phyloP scores from a whole-genome alignment of 2,113 vertebrate species.

The Arenaria interpres region DNA sequence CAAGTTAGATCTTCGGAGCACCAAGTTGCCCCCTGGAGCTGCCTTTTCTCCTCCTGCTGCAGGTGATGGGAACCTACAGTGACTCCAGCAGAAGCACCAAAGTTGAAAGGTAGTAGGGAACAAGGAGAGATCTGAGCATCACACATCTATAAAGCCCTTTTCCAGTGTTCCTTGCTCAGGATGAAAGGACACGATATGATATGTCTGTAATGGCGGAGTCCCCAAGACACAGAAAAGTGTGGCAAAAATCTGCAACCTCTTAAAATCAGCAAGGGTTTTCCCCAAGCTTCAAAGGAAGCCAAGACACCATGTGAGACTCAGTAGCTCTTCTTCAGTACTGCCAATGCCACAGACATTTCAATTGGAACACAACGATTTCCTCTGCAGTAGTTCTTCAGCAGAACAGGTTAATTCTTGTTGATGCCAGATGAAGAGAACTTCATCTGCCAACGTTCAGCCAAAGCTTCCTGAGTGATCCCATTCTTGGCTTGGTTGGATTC shows the following conservation, averaged over 20 bases:
- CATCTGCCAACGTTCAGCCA: background rate
- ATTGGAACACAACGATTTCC: background rate
- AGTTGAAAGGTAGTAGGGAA: background rate
- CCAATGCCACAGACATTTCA: fast-evolving
- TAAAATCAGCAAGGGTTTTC: background rate
- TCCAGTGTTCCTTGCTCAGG: background rate
- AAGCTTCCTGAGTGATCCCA: background rate
- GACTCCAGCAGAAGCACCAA: background rate
- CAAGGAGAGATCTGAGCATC: background rate
- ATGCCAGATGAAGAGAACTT: background rate
- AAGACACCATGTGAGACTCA: background rate
- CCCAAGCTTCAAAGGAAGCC: background rate
- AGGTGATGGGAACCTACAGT: background rate
- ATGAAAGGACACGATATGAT: background rate
- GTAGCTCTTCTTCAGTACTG: background rate
- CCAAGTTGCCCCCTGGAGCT: background rate
- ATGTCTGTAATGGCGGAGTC: background rate
- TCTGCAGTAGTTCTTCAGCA: background rate
- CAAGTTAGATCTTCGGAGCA: background rate
- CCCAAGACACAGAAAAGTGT: fast-evolving
- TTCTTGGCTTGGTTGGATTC: background rate
- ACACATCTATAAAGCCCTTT: background rate
- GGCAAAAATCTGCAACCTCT: background rate
- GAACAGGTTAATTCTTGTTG: background rate
- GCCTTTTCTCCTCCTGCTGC: background rate